These are phyloP conservation scores for Drosophila auraria DNA, from an alignment of 1,140 invertebrate species.

Conservation along the genomic window DNA sequence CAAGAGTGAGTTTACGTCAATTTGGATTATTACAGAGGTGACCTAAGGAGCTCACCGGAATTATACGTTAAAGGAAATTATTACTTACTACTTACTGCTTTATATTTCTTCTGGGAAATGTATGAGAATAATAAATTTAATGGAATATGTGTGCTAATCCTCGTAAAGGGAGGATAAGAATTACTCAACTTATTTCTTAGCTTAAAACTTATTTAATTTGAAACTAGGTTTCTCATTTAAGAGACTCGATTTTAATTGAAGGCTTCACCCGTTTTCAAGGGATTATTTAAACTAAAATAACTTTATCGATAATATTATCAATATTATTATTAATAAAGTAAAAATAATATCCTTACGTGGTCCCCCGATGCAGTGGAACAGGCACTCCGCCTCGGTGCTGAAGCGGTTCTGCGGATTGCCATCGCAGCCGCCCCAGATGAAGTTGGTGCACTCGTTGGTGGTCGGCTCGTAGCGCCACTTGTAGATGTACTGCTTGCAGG, in stretches of 20 bases:
- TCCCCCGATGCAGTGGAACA: conserved; percentile 88
- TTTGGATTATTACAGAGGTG: conserved; percentile 9
- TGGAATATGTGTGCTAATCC: not conserved
- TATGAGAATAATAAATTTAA: not conserved
- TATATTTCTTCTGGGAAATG: not conserved
- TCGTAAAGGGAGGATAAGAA: not conserved
- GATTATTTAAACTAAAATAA: not conserved
- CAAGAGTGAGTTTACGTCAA: conserved; percentile 25
- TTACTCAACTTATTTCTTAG: not conserved
- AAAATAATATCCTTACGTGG: conserved; percentile 82
- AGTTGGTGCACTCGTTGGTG: conserved; percentile 88
- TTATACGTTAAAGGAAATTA: not conserved
- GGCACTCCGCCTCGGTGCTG: conserved; percentile 90
- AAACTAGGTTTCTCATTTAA: too few relatives aligned
- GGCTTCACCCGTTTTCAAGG: not conserved
- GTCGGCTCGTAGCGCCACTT: conserved; percentile 91
- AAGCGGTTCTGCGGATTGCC: conserved; percentile 92
- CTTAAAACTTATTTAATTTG: not conserved
- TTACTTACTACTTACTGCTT: not conserved
- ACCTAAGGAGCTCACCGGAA: conserved; percentile 14
- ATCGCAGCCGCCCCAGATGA: conserved; percentile 91
- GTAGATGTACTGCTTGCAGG: conserved; percentile 89
- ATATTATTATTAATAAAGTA: not conserved
- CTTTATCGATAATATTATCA: not conserved
- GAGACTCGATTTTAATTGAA: not conserved